Evolutionary conservation across 2,888 invertebrate genomes (phyloP), one percentile per base, ranked within the genome.

Genomic region (Phalera bucephala): DNA sequence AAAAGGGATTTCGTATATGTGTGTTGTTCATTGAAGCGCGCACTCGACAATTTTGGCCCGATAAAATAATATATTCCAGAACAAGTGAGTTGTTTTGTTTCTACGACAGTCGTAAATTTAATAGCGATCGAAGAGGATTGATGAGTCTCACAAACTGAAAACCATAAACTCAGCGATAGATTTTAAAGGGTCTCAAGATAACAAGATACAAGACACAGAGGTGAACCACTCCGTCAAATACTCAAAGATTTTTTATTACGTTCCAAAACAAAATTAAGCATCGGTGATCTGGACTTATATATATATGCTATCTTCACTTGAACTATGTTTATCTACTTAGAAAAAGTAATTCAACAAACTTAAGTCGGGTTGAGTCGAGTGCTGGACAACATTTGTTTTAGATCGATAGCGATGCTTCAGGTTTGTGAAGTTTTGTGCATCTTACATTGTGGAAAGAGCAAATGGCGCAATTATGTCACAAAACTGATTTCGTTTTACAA

Each of bases 71-170:
- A 44, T 36, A 50, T 27, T 20, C 31, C 20, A 40, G 34, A 37
- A 37, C 33, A 32, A 33, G 26, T 15, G 22, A 34, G 43, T 38
- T 36, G 46, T 40, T 47, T 58, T 64, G 60, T 60, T 64, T 65
- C 59, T 53, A 62, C 42, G 50, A 58, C 21, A 14, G 33, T 64
- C 66, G 47, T 73, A 70, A 68, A 71, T 59, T 70, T 69, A 62
- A 71, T 51, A 54, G 47, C 46, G 31, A 57, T 68, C 52, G 52
- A 55, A 62, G 45, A 31, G 33, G 26, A 44, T 63, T 50, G 70
- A 67, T 47, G 56, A 49, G 63, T 58, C 59, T 64, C 43, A 46
- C 54, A 59, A 70, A 65, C 55, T 57, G 48, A 55, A 57, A 29
- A 65, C 64, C 69, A 58, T 67, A 65, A 74, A 76, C 44, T 40